Conservation (phyloP, 2,888 invertebrate genomes). For the Troglohyphantes excavatus region DNA sequence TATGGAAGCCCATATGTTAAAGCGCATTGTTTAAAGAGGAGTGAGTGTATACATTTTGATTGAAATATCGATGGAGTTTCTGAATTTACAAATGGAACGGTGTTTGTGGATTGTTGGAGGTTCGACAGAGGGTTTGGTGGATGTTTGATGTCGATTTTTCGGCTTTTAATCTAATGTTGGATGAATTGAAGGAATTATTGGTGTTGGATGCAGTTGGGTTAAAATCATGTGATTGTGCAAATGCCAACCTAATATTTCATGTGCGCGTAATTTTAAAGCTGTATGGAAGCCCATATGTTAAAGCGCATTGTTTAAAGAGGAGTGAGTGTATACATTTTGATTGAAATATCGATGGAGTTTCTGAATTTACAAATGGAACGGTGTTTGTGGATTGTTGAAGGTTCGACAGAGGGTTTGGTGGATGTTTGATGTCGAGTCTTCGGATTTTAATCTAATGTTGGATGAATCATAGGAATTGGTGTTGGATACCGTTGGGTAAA, state of each 20-base stretch:
- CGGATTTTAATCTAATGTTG: slow-evolving; percentile 54
- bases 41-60: too few relatives aligned
- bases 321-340: too few relatives aligned
- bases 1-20: too few relatives aligned
- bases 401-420: not conserved
- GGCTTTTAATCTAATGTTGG: slow-evolving; percentile 59
- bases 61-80: slow-evolving; percentile 73
- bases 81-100: slow-evolving; percentile 69
- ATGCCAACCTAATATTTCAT: not conserved
- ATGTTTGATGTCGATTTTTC: not conserved
- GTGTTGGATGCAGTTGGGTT: not conserved
- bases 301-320: too few relatives aligned
- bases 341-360: slow-evolving; percentile 73
- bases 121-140: not conserved
- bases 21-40: too few relatives aligned
- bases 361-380: slow-evolving; percentile 70
- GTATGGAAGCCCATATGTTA: too few relatives aligned
- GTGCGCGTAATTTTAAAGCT: too few relatives aligned
- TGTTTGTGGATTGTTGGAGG: slow-evolving; percentile 27
- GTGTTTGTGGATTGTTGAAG: slow-evolving; percentile 29
- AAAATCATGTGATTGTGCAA: not conserved
- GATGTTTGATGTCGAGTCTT: not conserved
- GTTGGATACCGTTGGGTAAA: not conserved
- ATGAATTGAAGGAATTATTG: slow-evolving; percentile 39
- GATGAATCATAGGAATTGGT: slow-evolving; percentile 30